Base-by-base conservation (phyloP, 2,113 vertebrate species). In the Carlito syrichta region DNA sequence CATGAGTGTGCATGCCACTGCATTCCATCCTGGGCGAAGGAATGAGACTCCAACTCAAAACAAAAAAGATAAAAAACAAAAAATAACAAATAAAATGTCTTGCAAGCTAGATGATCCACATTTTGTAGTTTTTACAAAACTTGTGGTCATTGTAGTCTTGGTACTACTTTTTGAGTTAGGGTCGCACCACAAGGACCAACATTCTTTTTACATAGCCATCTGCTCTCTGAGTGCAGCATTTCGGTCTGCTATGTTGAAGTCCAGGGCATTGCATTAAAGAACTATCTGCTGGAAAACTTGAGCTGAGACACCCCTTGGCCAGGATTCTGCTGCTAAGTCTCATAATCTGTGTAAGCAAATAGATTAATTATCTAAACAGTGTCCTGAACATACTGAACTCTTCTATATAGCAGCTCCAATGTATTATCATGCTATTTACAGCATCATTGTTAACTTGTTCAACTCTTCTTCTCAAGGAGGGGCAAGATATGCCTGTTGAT, bases 281-380 rank as follows among this genome's bases (percentile, higher is more conserved):
- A 97, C 98, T 99, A 16, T 98, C 99, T 92, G 98, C 98, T 0
- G 99, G 99, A 87, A 98, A 98, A 79, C 97, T 98, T 48, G 98
- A 99, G 43, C 96, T 98, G 81, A 98, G 86, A 5, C 98, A 98
- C 95, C 98, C 99, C 0, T 98, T 99, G 96, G 98, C 97, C 20
- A 99, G 99, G 99, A 97, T 99, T 97, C 97, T 99, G 71, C 98
- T 99, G 20, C 90, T 99, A 96, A 99, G 98, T 92, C 98, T 99
- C 97, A 98, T 98, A 88, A 98, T 98, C 73, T 99, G 99, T 35
- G 99, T 99, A 86, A 99, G 99, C 98, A 99, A 99, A 3, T 99
- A 99, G 98, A 99, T 99, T 97, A 99, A 99, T 98, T 99, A 99
- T 98, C 97, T 99, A 98, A 99, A 99, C 98, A 99, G 99, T 97